A percentile compares a stretch with the other conserved stretches of the same genome.
Evolutionary conservation across 2,888 invertebrate genomes (phyloP).

Genomic region (Lithodes maja): DNA sequence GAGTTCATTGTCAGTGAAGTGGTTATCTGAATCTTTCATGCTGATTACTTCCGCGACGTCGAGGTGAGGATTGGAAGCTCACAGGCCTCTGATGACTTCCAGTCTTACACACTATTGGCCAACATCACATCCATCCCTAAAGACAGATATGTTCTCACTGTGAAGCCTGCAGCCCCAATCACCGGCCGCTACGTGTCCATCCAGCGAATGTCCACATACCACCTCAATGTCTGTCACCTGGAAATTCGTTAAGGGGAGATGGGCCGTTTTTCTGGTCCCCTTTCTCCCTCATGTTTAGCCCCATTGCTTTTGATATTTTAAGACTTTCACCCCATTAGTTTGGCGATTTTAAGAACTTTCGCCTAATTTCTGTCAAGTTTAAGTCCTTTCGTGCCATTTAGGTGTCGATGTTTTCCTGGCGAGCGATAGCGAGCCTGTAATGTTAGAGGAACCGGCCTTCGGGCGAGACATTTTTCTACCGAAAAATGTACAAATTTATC

Average conservation of each 20-base stretch:
- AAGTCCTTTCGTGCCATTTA: too few relatives aligned
- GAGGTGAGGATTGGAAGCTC: slow-evolving; percentile 13
- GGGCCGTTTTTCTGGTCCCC: too few relatives aligned
- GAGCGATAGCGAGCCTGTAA: too few relatives aligned
- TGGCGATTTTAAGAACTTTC: too few relatives aligned
- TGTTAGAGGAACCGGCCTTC: too few relatives aligned
- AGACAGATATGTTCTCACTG: background rate
- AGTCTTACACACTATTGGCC: slow-evolving; percentile 7
- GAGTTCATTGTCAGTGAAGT: background rate
- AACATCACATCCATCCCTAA: background rate
- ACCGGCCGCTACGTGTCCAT: slow-evolving; percentile 15
- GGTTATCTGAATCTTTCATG: background rate
- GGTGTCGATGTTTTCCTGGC: too few relatives aligned
- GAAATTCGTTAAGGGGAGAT: background rate
- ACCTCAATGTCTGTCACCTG: slow-evolving; percentile 7
- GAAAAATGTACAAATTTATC: too few relatives aligned
- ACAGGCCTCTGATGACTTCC: slow-evolving; percentile 4
- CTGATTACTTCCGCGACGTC: slow-evolving; percentile 17
- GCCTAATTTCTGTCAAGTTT: too few relatives aligned
- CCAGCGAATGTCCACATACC: background rate
- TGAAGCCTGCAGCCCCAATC: background rate
- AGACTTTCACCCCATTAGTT: too few relatives aligned
- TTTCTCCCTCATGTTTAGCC: too few relatives aligned
- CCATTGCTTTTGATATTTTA: too few relatives aligned
- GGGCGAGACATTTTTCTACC: too few relatives aligned